Evolutionary conservation across 2,797 vertebrate genomes (phyloP).

Genomic region (Carcharodon carcharias): DNA sequence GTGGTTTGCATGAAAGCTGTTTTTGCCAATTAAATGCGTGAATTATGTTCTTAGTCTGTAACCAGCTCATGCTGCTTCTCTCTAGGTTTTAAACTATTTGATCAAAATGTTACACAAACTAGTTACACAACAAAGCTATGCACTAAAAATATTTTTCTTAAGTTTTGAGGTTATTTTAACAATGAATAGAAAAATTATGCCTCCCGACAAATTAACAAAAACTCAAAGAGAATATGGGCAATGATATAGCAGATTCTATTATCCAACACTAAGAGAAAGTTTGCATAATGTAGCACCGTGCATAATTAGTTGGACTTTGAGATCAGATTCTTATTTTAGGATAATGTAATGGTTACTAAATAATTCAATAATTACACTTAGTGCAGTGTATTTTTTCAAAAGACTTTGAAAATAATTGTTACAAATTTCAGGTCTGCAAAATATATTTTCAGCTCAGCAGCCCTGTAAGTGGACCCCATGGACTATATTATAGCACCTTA

Average conservation of each 20-base stretch:
- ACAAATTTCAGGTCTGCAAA: not conserved
- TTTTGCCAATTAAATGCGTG: not conserved
- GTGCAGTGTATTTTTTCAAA: not conserved
- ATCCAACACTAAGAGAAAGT: not conserved
- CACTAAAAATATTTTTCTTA: not conserved
- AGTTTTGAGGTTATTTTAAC: not conserved
- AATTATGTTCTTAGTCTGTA: not conserved
- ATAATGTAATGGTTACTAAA: not conserved
- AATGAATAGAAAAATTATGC: not conserved
- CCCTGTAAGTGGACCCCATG: not conserved
- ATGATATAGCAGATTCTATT: not conserved
- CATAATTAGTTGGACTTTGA: too few species aligned
- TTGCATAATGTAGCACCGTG: too few species aligned
- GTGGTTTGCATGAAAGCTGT: not conserved
- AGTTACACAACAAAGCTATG: not conserved
- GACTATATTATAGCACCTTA: not conserved
- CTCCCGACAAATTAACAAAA: not conserved
- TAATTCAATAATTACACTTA: not conserved
- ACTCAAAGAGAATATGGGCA: not conserved
- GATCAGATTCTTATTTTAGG: not conserved
- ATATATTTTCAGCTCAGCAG: not conserved
- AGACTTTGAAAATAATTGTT: not conserved
- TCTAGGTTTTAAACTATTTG: not conserved
- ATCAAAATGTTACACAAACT: not conserved
- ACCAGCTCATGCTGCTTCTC: not conserved